A percentile compares a stretch with the other conserved stretches of the same genome.
phyloP scores from a whole-genome alignment of 2,888 invertebrate genomes.

The Epinotia brunnichana region DNA sequence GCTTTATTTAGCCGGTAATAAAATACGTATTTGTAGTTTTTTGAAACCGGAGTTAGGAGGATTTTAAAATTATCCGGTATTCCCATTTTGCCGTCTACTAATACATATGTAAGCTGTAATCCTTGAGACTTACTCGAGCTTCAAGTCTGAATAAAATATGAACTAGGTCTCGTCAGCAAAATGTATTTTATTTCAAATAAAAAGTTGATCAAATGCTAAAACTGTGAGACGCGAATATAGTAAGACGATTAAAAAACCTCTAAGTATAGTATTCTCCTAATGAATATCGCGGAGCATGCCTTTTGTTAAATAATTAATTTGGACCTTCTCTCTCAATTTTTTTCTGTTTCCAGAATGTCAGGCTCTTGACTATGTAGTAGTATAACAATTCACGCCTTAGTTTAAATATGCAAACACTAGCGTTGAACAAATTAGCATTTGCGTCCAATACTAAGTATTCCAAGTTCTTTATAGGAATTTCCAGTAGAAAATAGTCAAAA shows the following conservation, averaged over 20 bases:
- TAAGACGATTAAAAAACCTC: too few species aligned
- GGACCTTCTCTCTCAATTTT: too few species aligned
- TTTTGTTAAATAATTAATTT: too few species aligned
- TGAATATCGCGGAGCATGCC: too few species aligned
- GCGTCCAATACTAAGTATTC: slow-evolving; percentile 7
- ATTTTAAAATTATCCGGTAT: neutral
- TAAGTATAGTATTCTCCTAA: too few species aligned
- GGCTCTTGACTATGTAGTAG: too few species aligned
- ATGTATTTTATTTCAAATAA: neutral
- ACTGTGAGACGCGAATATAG: too few species aligned
- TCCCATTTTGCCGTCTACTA: slow-evolving; percentile 16
- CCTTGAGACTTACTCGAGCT: slow-evolving; percentile 1
- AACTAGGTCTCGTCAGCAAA: neutral
- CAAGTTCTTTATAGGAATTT: neutral
- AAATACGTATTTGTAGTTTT: neutral
- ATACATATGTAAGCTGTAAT: slow-evolving; percentile 18
- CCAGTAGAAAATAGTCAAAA: slow-evolving; percentile 24
- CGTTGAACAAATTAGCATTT: slow-evolving; percentile 8
- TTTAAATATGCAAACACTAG: neutral
- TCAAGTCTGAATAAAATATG: neutral
- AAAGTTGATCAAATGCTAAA: too few species aligned
- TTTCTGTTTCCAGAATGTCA: too few species aligned
- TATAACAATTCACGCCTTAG: too few species aligned
- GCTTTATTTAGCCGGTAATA: neutral
- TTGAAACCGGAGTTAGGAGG: neutral